Conservation (phyloP, 2,888 invertebrate genomes). For the Dasysyrphus tricinctus region DNA sequence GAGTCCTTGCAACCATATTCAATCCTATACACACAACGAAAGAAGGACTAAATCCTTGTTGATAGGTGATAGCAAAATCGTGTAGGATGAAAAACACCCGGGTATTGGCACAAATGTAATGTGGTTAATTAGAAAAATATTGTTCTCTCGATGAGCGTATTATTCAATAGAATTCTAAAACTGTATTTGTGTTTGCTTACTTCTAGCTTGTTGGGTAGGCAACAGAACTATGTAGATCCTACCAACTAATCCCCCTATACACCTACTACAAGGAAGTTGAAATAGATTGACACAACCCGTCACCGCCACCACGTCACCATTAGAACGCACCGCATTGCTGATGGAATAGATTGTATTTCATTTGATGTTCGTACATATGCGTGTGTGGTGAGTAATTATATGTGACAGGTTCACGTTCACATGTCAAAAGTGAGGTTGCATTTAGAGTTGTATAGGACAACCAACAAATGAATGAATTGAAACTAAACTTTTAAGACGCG, state of each 20-base stretch:
- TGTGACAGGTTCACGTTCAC: conserved; percentile 46
- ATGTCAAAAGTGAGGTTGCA: neutral
- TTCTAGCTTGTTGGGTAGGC: conserved; percentile 3
- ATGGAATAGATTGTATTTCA: conserved; percentile 51
- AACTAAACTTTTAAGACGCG: conserved; percentile 70
- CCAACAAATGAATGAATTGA: conserved; percentile 58
- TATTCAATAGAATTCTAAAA: conserved; percentile 71
- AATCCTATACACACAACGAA: neutral
- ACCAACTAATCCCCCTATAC: neutral
- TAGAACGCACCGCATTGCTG: neutral
- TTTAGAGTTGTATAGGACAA: neutral
- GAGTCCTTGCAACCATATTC: neutral
- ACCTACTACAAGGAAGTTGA: neutral
- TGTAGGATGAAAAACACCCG: conserved; percentile 53
- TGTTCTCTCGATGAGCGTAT: conserved; percentile 77
- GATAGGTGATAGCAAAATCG: conserved; percentile 63
- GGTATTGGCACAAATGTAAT: conserved; percentile 76
- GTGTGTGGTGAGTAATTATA: conserved; percentile 49
- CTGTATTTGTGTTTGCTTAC: conserved; percentile 65
- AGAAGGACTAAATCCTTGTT: conserved; percentile 29
- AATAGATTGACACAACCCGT: neutral
- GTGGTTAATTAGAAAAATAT: conserved; percentile 78
- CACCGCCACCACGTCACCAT: neutral
- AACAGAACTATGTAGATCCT: neutral
- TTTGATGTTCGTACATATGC: conserved; percentile 18